Evolutionary conservation across 2,113 vertebrate genomes (phyloP), one percentile per base, ranked within the genome.

Genomic region (Balaeniceps rex): DNA sequence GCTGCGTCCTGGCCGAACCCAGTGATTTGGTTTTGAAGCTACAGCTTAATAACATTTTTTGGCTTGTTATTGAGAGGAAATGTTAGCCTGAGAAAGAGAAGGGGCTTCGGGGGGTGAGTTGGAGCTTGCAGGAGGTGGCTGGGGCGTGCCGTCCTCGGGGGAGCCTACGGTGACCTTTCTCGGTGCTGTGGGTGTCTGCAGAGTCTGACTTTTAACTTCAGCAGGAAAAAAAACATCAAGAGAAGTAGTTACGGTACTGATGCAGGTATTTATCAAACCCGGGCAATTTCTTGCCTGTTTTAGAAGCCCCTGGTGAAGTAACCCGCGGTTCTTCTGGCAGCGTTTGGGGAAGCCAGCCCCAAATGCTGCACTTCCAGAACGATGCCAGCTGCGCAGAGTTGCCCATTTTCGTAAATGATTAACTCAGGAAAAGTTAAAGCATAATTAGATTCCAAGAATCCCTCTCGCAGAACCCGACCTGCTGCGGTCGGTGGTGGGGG

Each of bases 361-460:
- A 0, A 58, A 9, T 29, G 29, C 87, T 19, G 63, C 2, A 0
- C 54, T 61, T 11, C 19, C 22, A 22, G 76, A 47, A 23, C 0
- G 1, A 12, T 72, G 57, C 66, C 69, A 69, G 91, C 63, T 18
- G 61, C 24, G 63, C 77, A 79, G 74, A 55, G 58, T 10, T 70
- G 82, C 88, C 81, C 36, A 1, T 69, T 87, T 65, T 5, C 81
- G 54, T 49, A 28, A 65, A 63, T 51, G 3, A 85, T 83, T 74
- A 65, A 91, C 77, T 76, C 13, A n/a, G 82, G 70, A 17, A 22
- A 76, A 66, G 70, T 61, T 66, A 55, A 91, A 94, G 63, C 70
- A 1, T 79, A 54, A 74, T 87, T 26, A n/a, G 40, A 36, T 33
- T 61, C 61, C 31, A 4, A 31, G 63, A 66, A 61, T 69, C 63